Percentiles rank a stretch among this genome's conserved stretches.
phyloP scores from a whole-genome alignment of 2,113 vertebrate species.

The Menidia beryllina region DNA sequence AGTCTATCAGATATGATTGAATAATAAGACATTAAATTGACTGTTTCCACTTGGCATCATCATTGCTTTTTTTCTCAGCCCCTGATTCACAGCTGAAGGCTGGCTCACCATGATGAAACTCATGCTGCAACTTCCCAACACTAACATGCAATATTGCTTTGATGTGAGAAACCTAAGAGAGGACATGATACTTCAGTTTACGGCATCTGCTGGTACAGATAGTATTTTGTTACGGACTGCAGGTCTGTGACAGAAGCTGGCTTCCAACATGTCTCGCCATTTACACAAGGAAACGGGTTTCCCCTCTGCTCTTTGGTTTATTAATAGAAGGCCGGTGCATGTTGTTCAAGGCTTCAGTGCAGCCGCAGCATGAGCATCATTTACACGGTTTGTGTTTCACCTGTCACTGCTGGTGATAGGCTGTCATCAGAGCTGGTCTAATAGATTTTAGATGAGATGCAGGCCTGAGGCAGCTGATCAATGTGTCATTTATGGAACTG shows the following conservation, averaged over 20 bases:
- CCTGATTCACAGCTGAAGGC: conserved; percentile 13
- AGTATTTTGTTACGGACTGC: conserved; percentile 45
- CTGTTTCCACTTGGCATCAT: conserved; percentile 27
- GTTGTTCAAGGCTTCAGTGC: conserved; percentile 6
- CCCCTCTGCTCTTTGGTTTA: conserved; percentile 52
- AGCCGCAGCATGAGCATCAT: conserved; percentile 17
- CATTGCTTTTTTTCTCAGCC: conserved; percentile 13
- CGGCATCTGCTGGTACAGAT: conserved; percentile 7
- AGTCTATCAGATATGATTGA: conserved; percentile 33
- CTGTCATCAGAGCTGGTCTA: conserved; percentile 48
- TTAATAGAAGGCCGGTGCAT: conserved; percentile 47
- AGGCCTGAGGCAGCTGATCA: conserved; percentile 21
- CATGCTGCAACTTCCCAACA: conserved; percentile 16
- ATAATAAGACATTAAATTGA: conserved; percentile 34
- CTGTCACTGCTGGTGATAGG: conserved; percentile 55
- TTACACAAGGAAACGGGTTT: conserved; percentile 47
- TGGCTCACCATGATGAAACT: conserved; percentile 13
- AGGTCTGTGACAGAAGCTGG: conserved; percentile 29
- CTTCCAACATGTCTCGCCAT: conserved; percentile 47
- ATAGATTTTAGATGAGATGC: conserved; percentile 64
- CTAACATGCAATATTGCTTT: conserved; percentile 29
- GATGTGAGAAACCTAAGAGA: conserved; percentile 37
- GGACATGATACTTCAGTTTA: conserved; percentile 17
- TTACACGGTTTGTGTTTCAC: conserved; percentile 62
- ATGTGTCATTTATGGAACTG: conserved; percentile 34